A percentile compares a stretch with the other conserved stretches of the same genome.
phyloP scores from a whole-genome alignment of 2,113 vertebrate species.

The Tupaia chinensis region DNA sequence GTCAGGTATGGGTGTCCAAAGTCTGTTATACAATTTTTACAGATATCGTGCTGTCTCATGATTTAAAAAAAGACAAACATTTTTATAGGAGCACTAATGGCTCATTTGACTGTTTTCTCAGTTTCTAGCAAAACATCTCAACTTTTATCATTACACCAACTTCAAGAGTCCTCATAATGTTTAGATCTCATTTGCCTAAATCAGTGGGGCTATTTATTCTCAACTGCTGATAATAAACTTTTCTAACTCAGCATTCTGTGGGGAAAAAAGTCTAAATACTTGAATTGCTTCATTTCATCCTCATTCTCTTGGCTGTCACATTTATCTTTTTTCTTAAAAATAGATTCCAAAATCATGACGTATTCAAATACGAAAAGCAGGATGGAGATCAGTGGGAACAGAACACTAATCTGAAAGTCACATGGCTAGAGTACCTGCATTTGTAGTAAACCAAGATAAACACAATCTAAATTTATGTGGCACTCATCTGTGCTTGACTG shows the following conservation, averaged over 20 bases:
- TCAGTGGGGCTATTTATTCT: slow-evolving; percentile 68
- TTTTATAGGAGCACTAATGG: not conserved
- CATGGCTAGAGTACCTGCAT: slow-evolving; percentile 25
- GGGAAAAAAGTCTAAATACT: slow-evolving; percentile 35
- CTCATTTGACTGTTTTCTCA: slow-evolving; percentile 4
- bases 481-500: not conserved
- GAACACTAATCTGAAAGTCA: slow-evolving; percentile 21
- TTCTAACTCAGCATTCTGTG: slow-evolving; percentile 71
- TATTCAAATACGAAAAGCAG: slow-evolving; percentile 68
- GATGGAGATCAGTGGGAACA: slow-evolving; percentile 54
- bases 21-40: not conserved
- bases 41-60: not conserved
- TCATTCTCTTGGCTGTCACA: slow-evolving; percentile 52
- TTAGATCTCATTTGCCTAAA: slow-evolving; percentile 54
- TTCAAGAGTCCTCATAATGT: slow-evolving; percentile 36
- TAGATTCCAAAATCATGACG: slow-evolving; percentile 48
- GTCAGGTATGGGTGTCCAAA: not conserved
- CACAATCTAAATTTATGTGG: not conserved
- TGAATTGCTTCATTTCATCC: slow-evolving; percentile 70
- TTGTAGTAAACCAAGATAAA: slow-evolving; percentile 46
- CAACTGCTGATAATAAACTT: slow-evolving; percentile 63
- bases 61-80: not conserved
- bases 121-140: slow-evolving; percentile 34
- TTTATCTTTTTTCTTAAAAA: slow-evolving; percentile 68
- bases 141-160: slow-evolving; percentile 36